A percentile compares a stretch with the other conserved stretches of the same genome.
Evolutionary conservation across 2,113 vertebrate species (phyloP).

Genomic region (Cavia porcellus): DNA sequence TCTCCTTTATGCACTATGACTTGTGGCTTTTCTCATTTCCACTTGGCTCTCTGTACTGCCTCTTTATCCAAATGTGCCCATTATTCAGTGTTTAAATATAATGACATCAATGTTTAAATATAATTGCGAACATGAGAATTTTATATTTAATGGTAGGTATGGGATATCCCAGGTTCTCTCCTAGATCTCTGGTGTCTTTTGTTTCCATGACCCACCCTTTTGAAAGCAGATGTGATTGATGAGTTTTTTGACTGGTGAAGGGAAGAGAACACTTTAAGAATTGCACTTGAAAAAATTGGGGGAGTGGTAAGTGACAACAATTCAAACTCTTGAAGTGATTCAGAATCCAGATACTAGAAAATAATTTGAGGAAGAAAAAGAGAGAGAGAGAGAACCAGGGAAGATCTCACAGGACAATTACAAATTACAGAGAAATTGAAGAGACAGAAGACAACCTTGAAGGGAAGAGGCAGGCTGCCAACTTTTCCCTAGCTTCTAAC

Average conservation of each 20-base stretch:
- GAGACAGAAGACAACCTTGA: not conserved
- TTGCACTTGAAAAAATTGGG: not conserved
- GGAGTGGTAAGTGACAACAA: not conserved
- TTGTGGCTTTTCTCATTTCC: not conserved
- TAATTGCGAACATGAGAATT: not conserved
- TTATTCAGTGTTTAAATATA: not conserved
- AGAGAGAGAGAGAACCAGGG: not conserved
- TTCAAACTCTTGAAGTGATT: not conserved
- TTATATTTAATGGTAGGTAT: not conserved
- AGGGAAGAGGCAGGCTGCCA: not conserved
- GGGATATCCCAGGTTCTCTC: not conserved
- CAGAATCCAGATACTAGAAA: not conserved
- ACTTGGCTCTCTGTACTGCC: not conserved
- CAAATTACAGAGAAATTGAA: not conserved
- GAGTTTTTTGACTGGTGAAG: not conserved
- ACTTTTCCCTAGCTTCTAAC: not conserved
- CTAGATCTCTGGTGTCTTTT: not conserved
- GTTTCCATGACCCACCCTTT: not conserved
- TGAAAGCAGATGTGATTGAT: not conserved
- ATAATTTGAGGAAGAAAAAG: not conserved
- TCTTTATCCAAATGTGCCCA: not conserved
- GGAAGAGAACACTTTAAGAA: not conserved
- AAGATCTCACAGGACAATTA: not conserved
- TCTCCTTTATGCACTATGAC: not conserved
- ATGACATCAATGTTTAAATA: not conserved